Evolutionary conservation across 2,797 vertebrate genomes (phyloP).

Genomic region (Cossypha dichroa): DNA sequence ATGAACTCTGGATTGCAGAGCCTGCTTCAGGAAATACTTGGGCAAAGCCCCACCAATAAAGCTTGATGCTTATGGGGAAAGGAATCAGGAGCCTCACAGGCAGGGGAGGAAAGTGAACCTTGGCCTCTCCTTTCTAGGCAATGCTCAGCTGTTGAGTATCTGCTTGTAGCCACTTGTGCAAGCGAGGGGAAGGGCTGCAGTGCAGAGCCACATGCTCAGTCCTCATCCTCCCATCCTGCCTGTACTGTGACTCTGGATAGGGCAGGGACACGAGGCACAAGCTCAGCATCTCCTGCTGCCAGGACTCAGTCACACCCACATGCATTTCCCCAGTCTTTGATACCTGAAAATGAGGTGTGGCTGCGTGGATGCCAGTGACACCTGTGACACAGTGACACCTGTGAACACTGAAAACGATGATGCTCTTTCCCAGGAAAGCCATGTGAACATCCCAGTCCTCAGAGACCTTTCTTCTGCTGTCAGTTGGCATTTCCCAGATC

Average conservation of each 20-base stretch:
- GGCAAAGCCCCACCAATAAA: not conserved
- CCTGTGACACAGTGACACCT: not conserved
- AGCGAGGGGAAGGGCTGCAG: not conserved
- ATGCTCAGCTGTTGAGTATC: not conserved
- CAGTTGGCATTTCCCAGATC: not conserved
- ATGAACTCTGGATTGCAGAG: not conserved
- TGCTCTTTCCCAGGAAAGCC: not conserved
- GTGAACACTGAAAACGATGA: accelerated
- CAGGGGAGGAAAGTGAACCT: not conserved
- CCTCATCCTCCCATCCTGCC: not conserved
- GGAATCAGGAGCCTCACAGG: not conserved
- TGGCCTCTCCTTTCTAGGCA: not conserved
- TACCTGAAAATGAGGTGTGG: not conserved
- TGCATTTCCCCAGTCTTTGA: not conserved
- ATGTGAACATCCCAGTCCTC: not conserved
- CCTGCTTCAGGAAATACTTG: not conserved
- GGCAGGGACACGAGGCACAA: not conserved
- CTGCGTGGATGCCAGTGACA: not conserved
- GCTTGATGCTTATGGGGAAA: not conserved
- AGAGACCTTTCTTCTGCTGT: not conserved
- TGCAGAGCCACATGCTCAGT: not conserved
- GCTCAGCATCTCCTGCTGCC: not conserved
- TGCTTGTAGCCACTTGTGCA: not conserved
- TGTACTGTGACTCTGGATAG: accelerated
- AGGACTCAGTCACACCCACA: not conserved